These are phyloP conservation scores for Coreoperca whiteheadi DNA, from an alignment of 2,113 vertebrate genomes.

Conservation along the genomic window DNA sequence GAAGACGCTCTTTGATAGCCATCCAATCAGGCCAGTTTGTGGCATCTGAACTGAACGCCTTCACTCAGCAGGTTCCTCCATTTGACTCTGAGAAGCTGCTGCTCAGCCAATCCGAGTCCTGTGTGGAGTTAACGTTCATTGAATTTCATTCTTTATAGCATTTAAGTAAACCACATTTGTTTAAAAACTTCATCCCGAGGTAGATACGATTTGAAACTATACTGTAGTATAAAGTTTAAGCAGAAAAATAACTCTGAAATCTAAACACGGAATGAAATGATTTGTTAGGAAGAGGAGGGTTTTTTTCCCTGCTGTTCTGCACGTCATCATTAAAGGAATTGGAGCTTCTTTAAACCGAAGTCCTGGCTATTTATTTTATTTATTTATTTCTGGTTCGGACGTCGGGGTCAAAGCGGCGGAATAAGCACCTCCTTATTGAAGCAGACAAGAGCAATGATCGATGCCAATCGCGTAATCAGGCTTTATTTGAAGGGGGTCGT, in stretches of 20 bases:
- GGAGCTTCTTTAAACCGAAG: slow-evolving; percentile 39
- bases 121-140: not conserved
- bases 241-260: not conserved
- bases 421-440: slow-evolving; percentile 74
- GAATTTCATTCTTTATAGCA: not conserved
- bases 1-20: not conserved
- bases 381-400: slow-evolving; percentile 39
- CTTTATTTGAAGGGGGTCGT: slow-evolving; percentile 81
- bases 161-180: not conserved
- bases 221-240: not conserved
- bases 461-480: slow-evolving; percentile 80
- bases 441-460: slow-evolving; percentile 79
- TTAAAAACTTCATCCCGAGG: not conserved
- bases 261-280: not conserved
- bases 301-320: not conserved
- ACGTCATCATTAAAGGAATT: slow-evolving; percentile 42
- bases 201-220: not conserved
- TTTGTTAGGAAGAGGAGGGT: not conserved
- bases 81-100: not conserved
- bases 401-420: slow-evolving; percentile 60
- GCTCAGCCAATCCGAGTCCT: not conserved
- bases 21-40: not conserved
- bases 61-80: not conserved
- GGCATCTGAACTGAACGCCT: not conserved
- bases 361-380: slow-evolving; percentile 20